A percentile compares a stretch with the other conserved stretches of the same genome.
Conservation (phyloP, 2,888 invertebrate species). For the Campopleginae sp. region DNA sequence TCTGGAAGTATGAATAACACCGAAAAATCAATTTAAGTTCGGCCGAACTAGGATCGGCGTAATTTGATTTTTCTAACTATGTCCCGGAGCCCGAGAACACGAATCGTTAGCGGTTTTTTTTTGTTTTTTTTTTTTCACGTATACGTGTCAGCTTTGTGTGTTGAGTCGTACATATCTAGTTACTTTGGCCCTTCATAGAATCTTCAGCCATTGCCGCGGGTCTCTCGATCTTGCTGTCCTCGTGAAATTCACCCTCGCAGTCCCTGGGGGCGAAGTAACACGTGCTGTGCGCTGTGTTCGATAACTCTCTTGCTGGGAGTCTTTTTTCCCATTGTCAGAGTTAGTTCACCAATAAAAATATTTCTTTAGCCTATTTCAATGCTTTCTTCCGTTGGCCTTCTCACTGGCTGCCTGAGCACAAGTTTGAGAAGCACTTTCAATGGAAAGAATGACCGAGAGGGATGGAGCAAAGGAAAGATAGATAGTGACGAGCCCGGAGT, state of each 20-base stretch:
- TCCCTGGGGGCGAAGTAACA: conserved; percentile 78
- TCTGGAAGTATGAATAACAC: background rate
- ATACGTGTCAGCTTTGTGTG: conserved; percentile 1
- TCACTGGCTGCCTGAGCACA: conserved; percentile 37
- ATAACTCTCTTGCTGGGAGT: conserved; percentile 64
- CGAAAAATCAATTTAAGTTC: background rate
- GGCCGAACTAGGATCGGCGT: background rate
- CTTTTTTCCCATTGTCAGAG: conserved; percentile 71
- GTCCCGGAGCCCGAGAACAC: background rate
- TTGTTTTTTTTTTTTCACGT: background rate
- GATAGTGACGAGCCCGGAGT: background rate
- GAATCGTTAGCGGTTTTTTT: conserved; percentile 10
- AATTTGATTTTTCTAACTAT: conserved; percentile 6
- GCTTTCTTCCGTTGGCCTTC: conserved; percentile 72
- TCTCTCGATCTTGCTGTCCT: conserved; percentile 40
- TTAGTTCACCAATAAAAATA: conserved; percentile 81
- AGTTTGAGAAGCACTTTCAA: conserved; percentile 56
- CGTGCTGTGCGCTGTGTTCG: conserved; percentile 71
- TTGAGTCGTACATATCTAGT: conserved; percentile 70
- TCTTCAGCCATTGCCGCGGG: conserved; percentile 25
- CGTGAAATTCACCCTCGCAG: conserved; percentile 55
- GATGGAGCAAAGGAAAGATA: background rate
- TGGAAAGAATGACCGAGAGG: conserved; percentile 22
- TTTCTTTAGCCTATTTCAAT: conserved; percentile 78
- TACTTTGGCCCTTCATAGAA: conserved; percentile 41